Conservation (phyloP, 1,140 invertebrate species). For the Lepidostoma basale region DNA sequence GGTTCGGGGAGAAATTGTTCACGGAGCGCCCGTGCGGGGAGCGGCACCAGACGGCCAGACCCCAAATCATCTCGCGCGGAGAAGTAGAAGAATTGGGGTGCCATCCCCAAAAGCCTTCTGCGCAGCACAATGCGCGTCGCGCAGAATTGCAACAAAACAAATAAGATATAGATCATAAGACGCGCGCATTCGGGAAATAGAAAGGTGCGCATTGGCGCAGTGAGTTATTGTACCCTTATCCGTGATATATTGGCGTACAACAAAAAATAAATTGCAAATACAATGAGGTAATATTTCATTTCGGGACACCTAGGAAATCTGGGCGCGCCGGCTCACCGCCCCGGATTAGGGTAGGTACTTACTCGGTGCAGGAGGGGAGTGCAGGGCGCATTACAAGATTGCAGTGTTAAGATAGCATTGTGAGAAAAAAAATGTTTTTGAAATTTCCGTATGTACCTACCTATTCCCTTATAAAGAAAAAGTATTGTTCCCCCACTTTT, state of each 20-base stretch:
- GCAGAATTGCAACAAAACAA: slow-evolving; percentile 45
- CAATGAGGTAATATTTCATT: slow-evolving; percentile 44
- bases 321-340: slow-evolving; percentile 23
- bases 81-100: slow-evolving; percentile 21
- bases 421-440: slow-evolving; percentile 10
- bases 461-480: too few relatives aligned
- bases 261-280: slow-evolving; percentile 42
- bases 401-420: slow-evolving; percentile 10
- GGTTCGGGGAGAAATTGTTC: not conserved
- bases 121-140: slow-evolving; percentile 39
- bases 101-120: not conserved
- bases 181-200: slow-evolving; percentile 21
- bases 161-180: slow-evolving; percentile 46
- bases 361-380: not conserved
- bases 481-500: too few relatives aligned
- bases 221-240: slow-evolving; percentile 45
- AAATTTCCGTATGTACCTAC: too few relatives aligned
- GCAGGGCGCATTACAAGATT: slow-evolving; percentile 23
- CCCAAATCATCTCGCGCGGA: slow-evolving; percentile 35
- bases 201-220: slow-evolving; percentile 43
- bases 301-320: slow-evolving; percentile 39
- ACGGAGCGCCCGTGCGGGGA: slow-evolving; percentile 22
- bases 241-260: slow-evolving; percentile 42
- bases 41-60: too few relatives aligned
- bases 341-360: slow-evolving; percentile 21